These are phyloP conservation scores for Cygnus atratus DNA, from an alignment of 2,113 vertebrate species.

Conservation along the genomic window DNA sequence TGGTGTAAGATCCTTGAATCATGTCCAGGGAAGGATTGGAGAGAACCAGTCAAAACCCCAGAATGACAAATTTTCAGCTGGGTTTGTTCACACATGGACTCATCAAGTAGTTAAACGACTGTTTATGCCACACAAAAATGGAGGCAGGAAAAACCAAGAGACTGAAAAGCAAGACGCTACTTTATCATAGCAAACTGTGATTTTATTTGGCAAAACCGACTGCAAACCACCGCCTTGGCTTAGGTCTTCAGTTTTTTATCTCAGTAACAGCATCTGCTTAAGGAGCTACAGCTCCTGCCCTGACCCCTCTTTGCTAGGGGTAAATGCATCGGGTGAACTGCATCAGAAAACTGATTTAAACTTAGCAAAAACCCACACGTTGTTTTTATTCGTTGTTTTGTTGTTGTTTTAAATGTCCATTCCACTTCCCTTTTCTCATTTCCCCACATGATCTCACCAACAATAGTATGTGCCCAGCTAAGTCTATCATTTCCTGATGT, in stretches of 20 bases:
- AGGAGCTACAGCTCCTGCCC: not conserved
- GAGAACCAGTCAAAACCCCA: not conserved
- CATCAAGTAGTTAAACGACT: not conserved
- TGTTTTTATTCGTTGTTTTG: too few species aligned
- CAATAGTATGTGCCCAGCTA: not conserved
- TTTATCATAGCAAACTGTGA: not conserved
- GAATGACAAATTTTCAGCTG: not conserved
- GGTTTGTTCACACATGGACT: not conserved
- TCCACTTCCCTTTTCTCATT: not conserved
- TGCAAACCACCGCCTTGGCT: not conserved
- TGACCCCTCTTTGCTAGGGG: not conserved
- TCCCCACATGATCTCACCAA: not conserved
- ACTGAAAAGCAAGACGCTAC: not conserved
- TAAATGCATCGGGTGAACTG: not conserved
- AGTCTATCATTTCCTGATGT: not conserved
- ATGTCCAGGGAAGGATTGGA: not conserved
- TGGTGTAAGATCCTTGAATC: not conserved
- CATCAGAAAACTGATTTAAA: not conserved
- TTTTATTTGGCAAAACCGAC: not conserved
- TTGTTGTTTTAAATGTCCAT: too few species aligned
- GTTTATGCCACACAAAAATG: not conserved
- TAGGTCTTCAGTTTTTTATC: not conserved
- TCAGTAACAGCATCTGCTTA: not conserved
- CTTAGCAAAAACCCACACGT: not conserved
- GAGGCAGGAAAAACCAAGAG: not conserved